Base-by-base conservation (phyloP, 2,888 invertebrate species). In the Leptinotarsa rubiginosa region DNA sequence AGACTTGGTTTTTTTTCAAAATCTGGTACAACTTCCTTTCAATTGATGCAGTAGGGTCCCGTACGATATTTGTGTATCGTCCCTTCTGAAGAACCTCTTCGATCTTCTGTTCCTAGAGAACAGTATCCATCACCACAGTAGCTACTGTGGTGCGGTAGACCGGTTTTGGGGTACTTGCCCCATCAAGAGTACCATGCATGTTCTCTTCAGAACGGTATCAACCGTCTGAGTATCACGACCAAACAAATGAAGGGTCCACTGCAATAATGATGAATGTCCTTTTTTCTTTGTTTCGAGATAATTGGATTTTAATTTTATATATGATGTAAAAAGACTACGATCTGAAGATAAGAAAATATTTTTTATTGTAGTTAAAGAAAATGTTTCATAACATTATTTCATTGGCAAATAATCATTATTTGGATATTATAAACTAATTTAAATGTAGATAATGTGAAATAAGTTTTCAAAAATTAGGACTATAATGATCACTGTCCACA, bases 351-450 rank as follows among this genome's bases (percentile, higher is more conserved):
- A 31, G 31, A 59, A 25, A 31, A 31, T 59, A 31, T 25, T 59
- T 59, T 59, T 59, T 59, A 59, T 59, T 59, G 25, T 4, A 59
- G 12, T 59, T 25, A 15, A 59, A 59, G 59, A 59, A 59, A 13
- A 59, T 59, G 59, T 59, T 59, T 59, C 59, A 59, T 59, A 59
- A 59, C 25, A 31, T 59, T 31, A 59, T 59, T 31, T 25, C 22
- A 31, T 25, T 59, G 59, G 59, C 25, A 59, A 59, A 59, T 59
- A 59, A 59, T 59, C 59, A 59, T 59, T 59, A 22, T 59, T 59
- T 59, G 59, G 25, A 16, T 25, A 59, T 59, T 59, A 59, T 25
- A 59, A 59, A 59, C 59, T 59, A 25, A 59, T 59, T 59, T 16
- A 25, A 59, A 59, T 59, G 13, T 59, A 59, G 22, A 25, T 59